Evolutionary conservation across 1,140 invertebrate genomes (phyloP).

Genomic region (Teleopsis dalmanni): DNA sequence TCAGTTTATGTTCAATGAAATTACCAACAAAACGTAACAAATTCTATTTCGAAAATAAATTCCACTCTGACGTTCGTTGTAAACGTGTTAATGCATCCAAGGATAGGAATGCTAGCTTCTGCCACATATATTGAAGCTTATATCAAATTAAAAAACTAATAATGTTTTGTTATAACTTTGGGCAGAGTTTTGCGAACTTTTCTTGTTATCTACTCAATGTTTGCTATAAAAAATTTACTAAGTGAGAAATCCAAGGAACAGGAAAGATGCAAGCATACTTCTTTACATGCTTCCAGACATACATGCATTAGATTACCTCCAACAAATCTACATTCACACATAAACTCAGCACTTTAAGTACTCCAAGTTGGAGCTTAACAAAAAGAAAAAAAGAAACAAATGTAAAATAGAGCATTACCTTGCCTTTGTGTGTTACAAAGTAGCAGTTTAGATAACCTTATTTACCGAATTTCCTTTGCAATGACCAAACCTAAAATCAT

Average conservation of each 20-base stretch:
- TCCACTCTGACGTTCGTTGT: no score
- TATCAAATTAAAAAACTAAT: no score
- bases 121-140: no score
- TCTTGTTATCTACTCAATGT: no score
- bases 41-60: no score
- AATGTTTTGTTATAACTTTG: no score
- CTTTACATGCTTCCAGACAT: neutral
- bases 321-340: neutral
- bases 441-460: constrained; percentile 5
- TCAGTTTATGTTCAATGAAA: no score
- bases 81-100: no score
- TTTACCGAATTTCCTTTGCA: neutral
- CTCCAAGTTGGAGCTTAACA: neutral
- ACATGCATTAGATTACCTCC: neutral
- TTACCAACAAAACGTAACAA: no score
- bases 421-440: neutral
- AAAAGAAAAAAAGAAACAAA: neutral
- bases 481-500: neutral
- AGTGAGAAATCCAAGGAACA: neutral
- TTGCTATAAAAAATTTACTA: no score
- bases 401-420: neutral
- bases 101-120: no score
- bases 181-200: no score
- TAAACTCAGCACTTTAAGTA: neutral
- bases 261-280: neutral